These are phyloP conservation scores for Mnemiopsis leidyi DNA, from an alignment of 37 sponge, comb jelly and placozoan genomes.

Conservation along the genomic window DNA sequence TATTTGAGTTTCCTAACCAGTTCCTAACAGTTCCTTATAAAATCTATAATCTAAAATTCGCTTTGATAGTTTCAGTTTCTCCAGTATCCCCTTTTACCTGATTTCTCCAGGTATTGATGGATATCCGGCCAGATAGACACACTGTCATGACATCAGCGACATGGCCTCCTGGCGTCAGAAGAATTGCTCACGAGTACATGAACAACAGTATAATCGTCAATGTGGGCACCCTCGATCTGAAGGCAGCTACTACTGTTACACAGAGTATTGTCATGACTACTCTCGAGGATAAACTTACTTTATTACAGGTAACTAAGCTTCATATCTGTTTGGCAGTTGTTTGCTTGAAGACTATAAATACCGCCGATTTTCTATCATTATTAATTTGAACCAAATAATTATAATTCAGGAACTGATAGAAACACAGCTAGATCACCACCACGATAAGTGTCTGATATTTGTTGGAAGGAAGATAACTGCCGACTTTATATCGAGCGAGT, in stretches of 20 bases:
- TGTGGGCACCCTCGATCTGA: conserved; percentile 90
- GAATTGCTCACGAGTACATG: conserved; percentile 85
- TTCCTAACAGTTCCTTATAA: too few species aligned
- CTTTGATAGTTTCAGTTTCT: too few species aligned
- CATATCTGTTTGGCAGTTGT: too few species aligned
- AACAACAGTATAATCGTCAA: conserved; percentile 80
- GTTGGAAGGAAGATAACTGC: conserved; percentile 57
- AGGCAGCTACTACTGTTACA: conserved; percentile 82
- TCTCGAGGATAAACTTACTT: conserved; percentile 69
- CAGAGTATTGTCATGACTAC: conserved; percentile 84
- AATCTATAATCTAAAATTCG: too few species aligned
- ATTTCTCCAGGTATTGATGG: conserved; percentile 76
- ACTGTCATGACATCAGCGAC: conserved; percentile 99
- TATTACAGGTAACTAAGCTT: conserved; percentile 35
- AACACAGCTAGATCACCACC: conserved; percentile 24
- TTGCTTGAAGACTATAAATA: too few species aligned
- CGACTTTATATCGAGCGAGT: conserved; percentile 55
- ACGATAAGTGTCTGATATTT: conserved; percentile 24
- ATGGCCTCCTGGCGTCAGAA: conserved; percentile 94
- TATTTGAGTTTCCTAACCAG: too few species aligned
- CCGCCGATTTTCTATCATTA: too few species aligned
- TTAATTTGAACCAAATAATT: too few species aligned
- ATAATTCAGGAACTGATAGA: conserved; percentile 29
- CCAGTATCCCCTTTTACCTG: too few species aligned
- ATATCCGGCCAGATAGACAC: conserved; percentile 93